Evolutionary conservation across 2,888 invertebrate genomes (phyloP).

Genomic region (Aproaerema taeniolella): DNA sequence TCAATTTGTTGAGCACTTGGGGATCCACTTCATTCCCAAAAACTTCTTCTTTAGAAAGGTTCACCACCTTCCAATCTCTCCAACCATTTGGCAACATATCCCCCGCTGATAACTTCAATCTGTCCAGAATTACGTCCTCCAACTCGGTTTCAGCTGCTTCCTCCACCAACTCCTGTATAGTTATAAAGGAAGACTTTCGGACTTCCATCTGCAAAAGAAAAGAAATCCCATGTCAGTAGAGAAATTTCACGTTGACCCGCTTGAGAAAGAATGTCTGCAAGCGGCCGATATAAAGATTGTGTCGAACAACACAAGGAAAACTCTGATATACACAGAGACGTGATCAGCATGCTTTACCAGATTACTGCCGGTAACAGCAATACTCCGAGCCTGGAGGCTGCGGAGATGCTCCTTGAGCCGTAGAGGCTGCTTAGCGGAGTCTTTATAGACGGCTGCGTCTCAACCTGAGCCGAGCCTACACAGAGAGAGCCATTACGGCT

Average conservation of each 20-base stretch:
- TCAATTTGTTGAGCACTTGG: slow-evolving; percentile 1
- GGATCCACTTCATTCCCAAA: slow-evolving; percentile 1
- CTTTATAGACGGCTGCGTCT: background rate
- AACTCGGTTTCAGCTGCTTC: background rate
- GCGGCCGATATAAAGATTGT: background rate
- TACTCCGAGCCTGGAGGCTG: too few species aligned
- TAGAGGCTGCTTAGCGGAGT: background rate
- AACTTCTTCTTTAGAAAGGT: background rate
- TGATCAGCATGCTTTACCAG: too few species aligned
- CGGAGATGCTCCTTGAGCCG: too few species aligned
- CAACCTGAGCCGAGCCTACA: too few species aligned
- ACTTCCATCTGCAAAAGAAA: slow-evolving; percentile 3
- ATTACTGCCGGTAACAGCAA: too few species aligned
- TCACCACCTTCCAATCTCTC: background rate
- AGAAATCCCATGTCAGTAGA: background rate
- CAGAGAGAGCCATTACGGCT: too few species aligned
- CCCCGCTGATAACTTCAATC: slow-evolving; percentile 1
- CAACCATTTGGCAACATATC: slow-evolving; percentile 5
- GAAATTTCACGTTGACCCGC: background rate
- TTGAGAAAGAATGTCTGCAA: background rate
- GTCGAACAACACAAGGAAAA: background rate
- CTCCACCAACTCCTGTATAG: background rate
- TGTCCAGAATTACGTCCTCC: background rate
- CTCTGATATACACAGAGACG: background rate
- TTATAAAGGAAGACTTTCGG: background rate